A percentile compares a stretch with the other conserved stretches of the same genome.
These are phyloP conservation scores for Dromaius novaehollandiae DNA, from an alignment of 2,113 vertebrate genomes.

Conservation along the genomic window DNA sequence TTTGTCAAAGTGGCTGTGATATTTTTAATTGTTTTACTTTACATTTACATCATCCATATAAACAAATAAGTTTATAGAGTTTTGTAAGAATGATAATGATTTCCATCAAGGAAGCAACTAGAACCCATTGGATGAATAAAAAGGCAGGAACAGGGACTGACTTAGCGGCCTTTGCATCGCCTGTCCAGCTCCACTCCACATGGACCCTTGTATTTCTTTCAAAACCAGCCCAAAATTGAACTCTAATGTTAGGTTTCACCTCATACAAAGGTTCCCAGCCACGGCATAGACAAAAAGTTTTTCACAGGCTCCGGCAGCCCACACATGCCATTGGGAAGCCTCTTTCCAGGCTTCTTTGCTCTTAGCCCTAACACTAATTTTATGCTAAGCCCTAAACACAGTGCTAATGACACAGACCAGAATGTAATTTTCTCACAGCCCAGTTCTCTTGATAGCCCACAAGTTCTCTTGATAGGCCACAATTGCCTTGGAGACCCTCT, in stretches of 20 bases:
- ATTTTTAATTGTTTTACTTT: not conserved
- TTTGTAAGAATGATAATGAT: not conserved
- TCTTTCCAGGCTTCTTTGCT: not conserved
- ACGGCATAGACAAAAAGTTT: not conserved
- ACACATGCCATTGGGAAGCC: not conserved
- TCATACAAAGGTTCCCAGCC: not conserved
- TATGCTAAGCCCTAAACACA: too few species aligned
- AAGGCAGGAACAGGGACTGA: not conserved
- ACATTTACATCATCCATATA: not conserved
- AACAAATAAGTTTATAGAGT: not conserved
- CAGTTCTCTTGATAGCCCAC: not conserved
- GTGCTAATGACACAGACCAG: not conserved
- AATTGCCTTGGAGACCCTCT: not conserved
- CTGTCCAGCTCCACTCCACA: not conserved
- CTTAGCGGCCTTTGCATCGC: not conserved
- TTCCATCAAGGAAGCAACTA: not conserved
- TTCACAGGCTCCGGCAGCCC: not conserved
- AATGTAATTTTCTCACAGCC: not conserved
- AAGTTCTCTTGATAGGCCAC: not conserved
- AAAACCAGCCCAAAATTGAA: not conserved
- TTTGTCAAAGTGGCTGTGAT: not conserved
- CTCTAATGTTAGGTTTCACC: not conserved
- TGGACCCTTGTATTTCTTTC: not conserved
- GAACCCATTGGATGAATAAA: not conserved
- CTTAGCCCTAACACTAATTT: not conserved